A percentile compares a stretch with the other conserved stretches of the same genome.
phyloP scores from a whole-genome alignment of 2,113 vertebrate genomes.

The Thomomys bottae region DNA sequence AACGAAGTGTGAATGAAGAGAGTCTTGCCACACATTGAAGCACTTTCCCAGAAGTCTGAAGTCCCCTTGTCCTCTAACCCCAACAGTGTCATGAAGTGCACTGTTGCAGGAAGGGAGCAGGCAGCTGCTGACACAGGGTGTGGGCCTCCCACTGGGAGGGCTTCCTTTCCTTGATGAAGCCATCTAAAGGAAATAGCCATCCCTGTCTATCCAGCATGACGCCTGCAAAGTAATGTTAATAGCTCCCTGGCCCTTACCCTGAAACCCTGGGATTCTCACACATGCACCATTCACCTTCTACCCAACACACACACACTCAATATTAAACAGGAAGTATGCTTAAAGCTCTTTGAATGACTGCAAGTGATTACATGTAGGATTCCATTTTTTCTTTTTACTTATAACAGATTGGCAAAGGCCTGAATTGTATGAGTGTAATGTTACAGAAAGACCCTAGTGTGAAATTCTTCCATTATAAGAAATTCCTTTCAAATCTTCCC shows the following conservation, averaged over 20 bases:
- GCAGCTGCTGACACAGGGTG: neutral
- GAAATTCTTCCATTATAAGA: neutral
- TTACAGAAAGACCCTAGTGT: constrained; percentile 19
- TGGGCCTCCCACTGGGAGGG: neutral
- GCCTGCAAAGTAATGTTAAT: neutral
- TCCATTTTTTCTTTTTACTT: neutral
- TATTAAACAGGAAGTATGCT: constrained; percentile 5
- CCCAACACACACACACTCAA: neutral
- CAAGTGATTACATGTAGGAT: neutral
- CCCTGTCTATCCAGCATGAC: neutral
- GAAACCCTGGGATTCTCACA: neutral
- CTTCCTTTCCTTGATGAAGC: neutral
- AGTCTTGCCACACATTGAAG: neutral
- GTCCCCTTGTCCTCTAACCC: neutral
- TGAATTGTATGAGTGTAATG: neutral
- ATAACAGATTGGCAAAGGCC: neutral
- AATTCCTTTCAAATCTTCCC: neutral
- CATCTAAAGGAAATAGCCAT: neutral
- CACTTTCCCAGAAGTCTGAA: neutral
- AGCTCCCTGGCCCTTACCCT: neutral
- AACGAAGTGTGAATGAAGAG: neutral
- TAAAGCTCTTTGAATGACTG: neutral
- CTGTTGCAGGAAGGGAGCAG: neutral
- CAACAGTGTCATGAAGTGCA: neutral
- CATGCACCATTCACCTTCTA: neutral